Percentiles rank a stretch among this genome's conserved stretches.
These are phyloP conservation scores for Ochropacha duplaris DNA, from an alignment of 2,888 invertebrate species.

Conservation along the genomic window DNA sequence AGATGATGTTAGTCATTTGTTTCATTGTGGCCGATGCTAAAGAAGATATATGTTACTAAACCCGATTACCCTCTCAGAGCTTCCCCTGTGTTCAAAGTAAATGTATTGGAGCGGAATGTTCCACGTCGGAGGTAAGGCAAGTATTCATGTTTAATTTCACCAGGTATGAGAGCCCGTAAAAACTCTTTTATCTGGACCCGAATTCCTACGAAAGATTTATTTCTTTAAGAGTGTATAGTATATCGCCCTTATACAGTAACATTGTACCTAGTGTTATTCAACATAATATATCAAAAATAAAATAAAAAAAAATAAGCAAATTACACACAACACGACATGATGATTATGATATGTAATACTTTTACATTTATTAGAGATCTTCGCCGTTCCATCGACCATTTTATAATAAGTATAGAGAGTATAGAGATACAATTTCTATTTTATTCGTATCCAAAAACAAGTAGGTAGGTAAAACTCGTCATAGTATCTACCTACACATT, in stretches of 20 bases:
- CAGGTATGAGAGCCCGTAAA: constrained; percentile 61
- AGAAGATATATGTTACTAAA: constrained; percentile 57
- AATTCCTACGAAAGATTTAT: constrained; percentile 60
- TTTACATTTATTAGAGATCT: too few species aligned
- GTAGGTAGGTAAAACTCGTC: too few species aligned
- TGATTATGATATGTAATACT: too few species aligned
- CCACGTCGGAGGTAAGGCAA: constrained; percentile 78
- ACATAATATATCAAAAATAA: too few species aligned
- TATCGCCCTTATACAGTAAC: neutral
- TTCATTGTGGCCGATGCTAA: constrained; percentile 50
- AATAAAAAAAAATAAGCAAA: too few species aligned
- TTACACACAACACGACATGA: too few species aligned
- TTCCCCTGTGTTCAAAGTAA: constrained; percentile 76
- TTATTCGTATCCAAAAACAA: too few species aligned
- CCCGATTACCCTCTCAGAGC: constrained; percentile 67
- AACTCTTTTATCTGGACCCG: constrained; percentile 69
- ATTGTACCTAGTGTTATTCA: too few species aligned
- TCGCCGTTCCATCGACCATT: too few species aligned
- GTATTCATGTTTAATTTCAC: constrained; percentile 81
- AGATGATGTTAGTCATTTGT: constrained; percentile 55
- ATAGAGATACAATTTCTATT: too few species aligned
- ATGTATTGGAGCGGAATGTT: constrained; percentile 78
- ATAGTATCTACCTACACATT: too few species aligned
- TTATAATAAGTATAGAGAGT: too few species aligned
- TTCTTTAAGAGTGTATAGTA: constrained; percentile 13